Evolutionary conservation across 2,888 invertebrate genomes (phyloP).

Genomic region (Cordilura impudica): DNA sequence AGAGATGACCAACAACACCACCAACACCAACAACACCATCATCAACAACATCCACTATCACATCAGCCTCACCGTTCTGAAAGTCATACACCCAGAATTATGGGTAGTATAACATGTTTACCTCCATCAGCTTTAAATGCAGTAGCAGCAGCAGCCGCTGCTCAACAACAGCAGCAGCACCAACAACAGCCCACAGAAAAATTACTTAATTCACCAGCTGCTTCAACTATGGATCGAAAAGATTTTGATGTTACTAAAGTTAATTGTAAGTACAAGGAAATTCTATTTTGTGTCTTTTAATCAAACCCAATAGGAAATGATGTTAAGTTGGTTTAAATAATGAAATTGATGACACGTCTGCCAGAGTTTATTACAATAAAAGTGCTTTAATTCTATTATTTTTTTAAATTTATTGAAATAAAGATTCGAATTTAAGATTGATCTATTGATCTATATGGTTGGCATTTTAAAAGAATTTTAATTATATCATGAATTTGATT

Average conservation of each 20-base stretch:
- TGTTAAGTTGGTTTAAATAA: too few species aligned
- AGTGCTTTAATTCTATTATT: too few species aligned
- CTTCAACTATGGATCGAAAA: slow-evolving; percentile 61
- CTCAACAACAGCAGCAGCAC: slow-evolving; percentile 58
- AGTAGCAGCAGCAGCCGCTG: slow-evolving; percentile 59
- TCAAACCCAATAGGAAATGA: not conserved
- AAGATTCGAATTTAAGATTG: too few species aligned
- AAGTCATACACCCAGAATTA: slow-evolving; percentile 67
- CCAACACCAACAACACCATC: slow-evolving; percentile 51
- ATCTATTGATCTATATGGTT: too few species aligned
- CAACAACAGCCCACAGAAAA: slow-evolving; percentile 64
- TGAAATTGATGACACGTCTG: too few species aligned
- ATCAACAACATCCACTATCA: slow-evolving; percentile 49
- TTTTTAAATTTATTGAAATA: too few species aligned
- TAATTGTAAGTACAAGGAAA: slow-evolving; percentile 75
- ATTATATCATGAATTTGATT: too few species aligned
- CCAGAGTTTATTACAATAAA: too few species aligned
- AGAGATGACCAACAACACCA: slow-evolving; percentile 61
- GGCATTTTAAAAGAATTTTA: too few species aligned
- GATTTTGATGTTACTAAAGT: slow-evolving; percentile 78
- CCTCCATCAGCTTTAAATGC: slow-evolving; percentile 72
- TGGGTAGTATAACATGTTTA: slow-evolving; percentile 73
- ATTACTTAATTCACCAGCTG: slow-evolving; percentile 73
- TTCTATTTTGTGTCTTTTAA: not conserved
- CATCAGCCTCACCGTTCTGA: slow-evolving; percentile 62